Percentiles rank a stretch among this genome's conserved stretches.
These are phyloP conservation scores for Copidosoma aretas DNA, from an alignment of 2,888 invertebrate species.

Conservation along the genomic window DNA sequence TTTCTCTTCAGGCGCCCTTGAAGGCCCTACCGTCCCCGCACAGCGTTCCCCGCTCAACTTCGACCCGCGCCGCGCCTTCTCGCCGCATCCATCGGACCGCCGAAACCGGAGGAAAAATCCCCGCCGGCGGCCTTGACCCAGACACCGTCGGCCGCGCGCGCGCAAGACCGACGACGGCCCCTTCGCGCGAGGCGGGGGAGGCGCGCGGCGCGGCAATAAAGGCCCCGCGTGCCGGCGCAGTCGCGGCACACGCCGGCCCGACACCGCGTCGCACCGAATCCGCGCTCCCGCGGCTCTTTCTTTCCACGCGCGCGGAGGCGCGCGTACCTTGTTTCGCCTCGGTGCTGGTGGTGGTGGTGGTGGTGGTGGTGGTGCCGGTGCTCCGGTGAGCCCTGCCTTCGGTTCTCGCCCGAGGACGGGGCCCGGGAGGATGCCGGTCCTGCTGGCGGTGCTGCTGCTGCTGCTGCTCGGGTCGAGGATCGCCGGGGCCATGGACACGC, in stretches of 20 bases:
- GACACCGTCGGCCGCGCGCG: too few relatives aligned
- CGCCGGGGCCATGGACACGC: not conserved
- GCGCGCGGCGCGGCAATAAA: constrained; percentile 47
- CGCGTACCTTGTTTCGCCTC: not conserved
- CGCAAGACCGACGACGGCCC: constrained; percentile 20
- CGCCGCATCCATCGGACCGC: too few relatives aligned
- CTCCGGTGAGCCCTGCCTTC: not conserved
- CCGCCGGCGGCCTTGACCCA: too few relatives aligned
- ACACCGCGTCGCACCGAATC: not conserved
- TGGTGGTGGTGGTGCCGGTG: too few relatives aligned
- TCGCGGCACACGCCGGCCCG: constrained; percentile 53
- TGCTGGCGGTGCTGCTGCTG: not conserved
- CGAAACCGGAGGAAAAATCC: too few relatives aligned
- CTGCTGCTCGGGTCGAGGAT: not conserved
- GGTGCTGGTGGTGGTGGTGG: too few relatives aligned
- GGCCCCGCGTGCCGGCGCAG: constrained; percentile 55
- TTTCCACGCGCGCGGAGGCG: not conserved
- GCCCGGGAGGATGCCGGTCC: not conserved
- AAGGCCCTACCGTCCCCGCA: too few relatives aligned
- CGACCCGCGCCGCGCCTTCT: too few relatives aligned
- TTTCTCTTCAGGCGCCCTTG: too few relatives aligned
- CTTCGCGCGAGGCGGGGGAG: constrained; percentile 48
- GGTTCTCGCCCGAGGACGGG: too few relatives aligned
- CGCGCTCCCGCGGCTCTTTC: not conserved
- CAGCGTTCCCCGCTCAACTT: too few relatives aligned